Percentiles rank a stretch among this genome's conserved stretches.
phyloP scores from a whole-genome alignment of 2,888 invertebrate species.

The Cylloceria caligata region DNA sequence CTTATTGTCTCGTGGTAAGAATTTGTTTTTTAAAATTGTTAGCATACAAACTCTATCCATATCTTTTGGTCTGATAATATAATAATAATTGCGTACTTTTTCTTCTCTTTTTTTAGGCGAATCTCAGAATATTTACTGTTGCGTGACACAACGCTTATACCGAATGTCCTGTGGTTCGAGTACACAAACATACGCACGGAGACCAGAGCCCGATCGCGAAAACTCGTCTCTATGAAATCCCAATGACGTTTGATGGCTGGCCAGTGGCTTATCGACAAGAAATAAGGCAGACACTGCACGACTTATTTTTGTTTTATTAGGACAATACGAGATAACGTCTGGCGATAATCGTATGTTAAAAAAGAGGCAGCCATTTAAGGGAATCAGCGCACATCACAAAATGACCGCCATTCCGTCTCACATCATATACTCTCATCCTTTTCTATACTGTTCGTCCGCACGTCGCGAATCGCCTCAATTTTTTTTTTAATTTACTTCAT shows the following conservation, averaged over 20 bases:
- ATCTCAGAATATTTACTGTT: conserved; percentile 94
- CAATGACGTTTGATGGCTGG: conserved; percentile 90
- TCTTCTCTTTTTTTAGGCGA: conserved; percentile 87
- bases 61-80: neutral
- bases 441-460: neutral
- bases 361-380: neutral
- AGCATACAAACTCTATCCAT: no score
- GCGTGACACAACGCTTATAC: conserved; percentile 95
- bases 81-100: conserved; percentile 29
- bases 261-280: conserved; percentile 76
- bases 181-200: conserved; percentile 95
- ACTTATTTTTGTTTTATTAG: conserved; percentile 29
- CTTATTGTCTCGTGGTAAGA: conserved; percentile 94
- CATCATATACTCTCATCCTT: neutral
- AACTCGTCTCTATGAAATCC: conserved; percentile 92
- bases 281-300: conserved; percentile 70
- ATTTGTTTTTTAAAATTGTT: no score
- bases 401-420: neutral
- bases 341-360: neutral
- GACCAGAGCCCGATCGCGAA: conserved; percentile 91
- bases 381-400: neutral
- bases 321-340: neutral
- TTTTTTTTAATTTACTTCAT: no score
- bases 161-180: conserved; percentile 97
- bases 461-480: neutral